Evolutionary conservation across 2,888 invertebrate genomes (phyloP).

Genomic region (Choreutis nemorana): DNA sequence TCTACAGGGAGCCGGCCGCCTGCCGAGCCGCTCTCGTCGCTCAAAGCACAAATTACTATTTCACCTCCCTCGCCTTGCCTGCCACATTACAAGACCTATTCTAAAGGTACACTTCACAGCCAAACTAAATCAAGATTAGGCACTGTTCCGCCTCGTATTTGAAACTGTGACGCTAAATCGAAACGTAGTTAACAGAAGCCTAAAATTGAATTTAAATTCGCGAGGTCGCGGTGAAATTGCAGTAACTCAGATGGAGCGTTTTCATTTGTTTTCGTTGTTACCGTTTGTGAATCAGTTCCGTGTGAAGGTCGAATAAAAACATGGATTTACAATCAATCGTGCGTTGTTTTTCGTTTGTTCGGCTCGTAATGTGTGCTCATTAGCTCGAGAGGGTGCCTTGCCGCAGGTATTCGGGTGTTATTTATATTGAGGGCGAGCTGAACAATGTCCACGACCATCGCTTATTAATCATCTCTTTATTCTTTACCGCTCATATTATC

Average conservation of each 20-base stretch:
- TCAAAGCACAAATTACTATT: conserved; percentile 41
- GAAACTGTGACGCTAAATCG: conserved; percentile 2
- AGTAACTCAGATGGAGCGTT: no score
- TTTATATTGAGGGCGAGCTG: conserved; percentile 37
- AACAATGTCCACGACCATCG: conserved; percentile 36
- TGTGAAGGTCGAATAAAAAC: conserved; percentile 1
- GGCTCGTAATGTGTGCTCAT: conserved; percentile 32
- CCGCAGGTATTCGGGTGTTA: conserved; percentile 37
- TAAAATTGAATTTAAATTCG: no score
- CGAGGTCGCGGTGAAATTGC: no score
- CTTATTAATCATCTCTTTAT: conserved; percentile 52
- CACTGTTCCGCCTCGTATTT: conserved; percentile 8
- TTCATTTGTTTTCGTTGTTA: no score
- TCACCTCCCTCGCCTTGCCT: conserved; percentile 20
- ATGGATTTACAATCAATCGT: not conserved
- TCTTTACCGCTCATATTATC: conserved; percentile 3
- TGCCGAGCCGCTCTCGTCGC: conserved; percentile 43
- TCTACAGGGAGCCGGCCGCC: conserved; percentile 39
- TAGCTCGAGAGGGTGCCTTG: conserved; percentile 39
- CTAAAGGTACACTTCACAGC: conserved; percentile 17
- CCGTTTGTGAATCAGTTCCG: no score
- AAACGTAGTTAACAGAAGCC: no score
- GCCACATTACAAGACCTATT: conserved; percentile 21
- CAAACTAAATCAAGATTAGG: conserved; percentile 17
- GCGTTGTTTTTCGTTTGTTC: conserved; percentile 10